A percentile compares a stretch with the other conserved stretches of the same genome.
Evolutionary conservation across 2,113 vertebrate genomes (phyloP).

Genomic region (Galeopterus variegatus): DNA sequence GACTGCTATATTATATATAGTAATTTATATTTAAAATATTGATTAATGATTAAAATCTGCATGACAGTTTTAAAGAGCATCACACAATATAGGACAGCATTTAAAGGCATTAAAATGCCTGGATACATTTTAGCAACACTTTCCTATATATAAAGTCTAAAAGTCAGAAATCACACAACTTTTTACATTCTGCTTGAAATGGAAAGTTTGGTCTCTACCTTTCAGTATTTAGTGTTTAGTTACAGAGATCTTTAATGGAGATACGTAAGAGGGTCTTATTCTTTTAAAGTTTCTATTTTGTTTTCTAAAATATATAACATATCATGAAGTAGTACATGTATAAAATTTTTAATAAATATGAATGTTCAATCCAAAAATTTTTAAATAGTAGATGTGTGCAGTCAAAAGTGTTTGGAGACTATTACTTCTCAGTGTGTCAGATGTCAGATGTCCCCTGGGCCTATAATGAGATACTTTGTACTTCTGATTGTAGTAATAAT

Average conservation of each 20-base stretch:
- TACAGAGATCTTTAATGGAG: background rate
- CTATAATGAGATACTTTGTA: background rate
- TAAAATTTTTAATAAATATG: background rate
- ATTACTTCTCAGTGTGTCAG: background rate
- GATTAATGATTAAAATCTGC: background rate
- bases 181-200: constrained; percentile 8
- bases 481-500: background rate
- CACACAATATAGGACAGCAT: background rate
- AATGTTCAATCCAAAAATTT: background rate
- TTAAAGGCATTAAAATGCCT: constrained; percentile 6
- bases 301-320: background rate
- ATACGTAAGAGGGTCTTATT: constrained; percentile 26
- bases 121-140: background rate
- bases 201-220: constrained; percentile 46
- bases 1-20: background rate
- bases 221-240: background rate
- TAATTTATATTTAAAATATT: constrained; percentile 33
- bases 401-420: background rate
- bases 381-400: background rate
- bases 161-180: background rate
- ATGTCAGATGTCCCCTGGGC: background rate
- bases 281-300: background rate
- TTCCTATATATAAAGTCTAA: constrained; percentile 2
- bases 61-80: background rate
- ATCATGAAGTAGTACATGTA: background rate